phyloP scores from a whole-genome alignment of 2,797 vertebrate genomes.

The Acridotheres tristis region DNA sequence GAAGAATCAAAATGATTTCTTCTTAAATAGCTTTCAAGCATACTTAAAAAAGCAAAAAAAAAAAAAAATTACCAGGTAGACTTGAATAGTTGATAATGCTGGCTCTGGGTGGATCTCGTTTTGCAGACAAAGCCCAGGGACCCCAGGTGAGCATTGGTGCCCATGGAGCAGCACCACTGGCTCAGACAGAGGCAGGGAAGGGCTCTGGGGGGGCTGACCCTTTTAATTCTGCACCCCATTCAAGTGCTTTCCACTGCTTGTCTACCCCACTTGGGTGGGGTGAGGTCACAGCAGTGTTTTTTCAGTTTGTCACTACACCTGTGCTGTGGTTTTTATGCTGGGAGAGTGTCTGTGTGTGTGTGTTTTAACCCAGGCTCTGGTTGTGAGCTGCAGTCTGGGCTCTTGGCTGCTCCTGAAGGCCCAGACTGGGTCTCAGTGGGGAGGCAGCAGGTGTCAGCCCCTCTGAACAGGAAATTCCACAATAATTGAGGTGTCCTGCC shows the following conservation, averaged over 20 bases:
- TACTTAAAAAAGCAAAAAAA: background rate
- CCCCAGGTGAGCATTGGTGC: background rate
- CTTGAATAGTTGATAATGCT: background rate
- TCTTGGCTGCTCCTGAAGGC: background rate
- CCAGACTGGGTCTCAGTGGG: background rate
- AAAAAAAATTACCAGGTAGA: background rate
- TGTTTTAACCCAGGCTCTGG: background rate
- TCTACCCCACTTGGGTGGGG: background rate
- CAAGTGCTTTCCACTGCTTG: background rate
- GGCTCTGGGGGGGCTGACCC: fast-evolving
- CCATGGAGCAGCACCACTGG: background rate
- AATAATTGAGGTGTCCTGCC: background rate
- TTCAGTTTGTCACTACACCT: background rate
- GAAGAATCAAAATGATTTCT: background rate
- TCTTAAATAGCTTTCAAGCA: background rate
- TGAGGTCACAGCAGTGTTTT: background rate
- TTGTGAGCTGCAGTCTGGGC: background rate
- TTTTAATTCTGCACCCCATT: background rate
- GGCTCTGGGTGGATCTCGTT: background rate
- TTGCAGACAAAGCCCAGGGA: background rate
- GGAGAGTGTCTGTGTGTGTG: fast-evolving
- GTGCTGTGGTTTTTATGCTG: background rate
- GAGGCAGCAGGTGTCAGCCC: background rate
- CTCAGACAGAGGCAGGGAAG: background rate
- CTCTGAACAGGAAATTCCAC: background rate